Conservation (phyloP, 2,113 vertebrate species). For the Prunella fulvescens region DNA sequence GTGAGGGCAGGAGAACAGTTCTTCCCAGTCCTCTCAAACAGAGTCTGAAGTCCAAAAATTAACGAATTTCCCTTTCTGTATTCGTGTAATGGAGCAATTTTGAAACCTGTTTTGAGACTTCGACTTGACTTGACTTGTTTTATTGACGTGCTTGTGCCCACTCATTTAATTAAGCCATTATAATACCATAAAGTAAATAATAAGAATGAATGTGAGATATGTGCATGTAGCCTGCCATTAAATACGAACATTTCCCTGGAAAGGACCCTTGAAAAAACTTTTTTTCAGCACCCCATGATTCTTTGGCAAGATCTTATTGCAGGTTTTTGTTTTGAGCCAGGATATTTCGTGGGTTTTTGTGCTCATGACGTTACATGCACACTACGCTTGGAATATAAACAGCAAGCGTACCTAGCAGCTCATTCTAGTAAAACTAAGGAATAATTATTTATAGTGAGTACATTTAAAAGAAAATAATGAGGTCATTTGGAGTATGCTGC, state of each 20-base stretch:
- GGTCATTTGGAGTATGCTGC: slow-evolving; percentile 68
- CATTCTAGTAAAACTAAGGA: slow-evolving; percentile 61
- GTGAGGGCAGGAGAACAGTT: neutral
- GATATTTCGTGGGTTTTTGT: neutral
- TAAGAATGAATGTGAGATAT: slow-evolving; percentile 54
- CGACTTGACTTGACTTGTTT: slow-evolving; percentile 64
- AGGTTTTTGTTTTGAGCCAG: slow-evolving; percentile 36
- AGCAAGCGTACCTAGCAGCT: slow-evolving; percentile 56
- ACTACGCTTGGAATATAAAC: slow-evolving; percentile 29
- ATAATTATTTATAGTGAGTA: slow-evolving; percentile 75
- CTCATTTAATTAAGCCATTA: slow-evolving; percentile 66
- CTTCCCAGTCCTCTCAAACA: neutral
- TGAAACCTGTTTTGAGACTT: slow-evolving; percentile 58
- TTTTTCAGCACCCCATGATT: neutral
- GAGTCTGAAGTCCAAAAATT: neutral
- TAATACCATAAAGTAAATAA: slow-evolving; percentile 60
- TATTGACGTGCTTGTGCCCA: slow-evolving; percentile 61
- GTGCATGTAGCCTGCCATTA: slow-evolving; percentile 20
- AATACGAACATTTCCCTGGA: neutral
- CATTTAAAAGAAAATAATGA: slow-evolving; percentile 76
- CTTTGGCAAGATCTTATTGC: neutral
- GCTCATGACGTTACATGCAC: neutral
- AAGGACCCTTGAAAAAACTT: neutral
- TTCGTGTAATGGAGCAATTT: slow-evolving; percentile 47
- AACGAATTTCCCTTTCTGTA: slow-evolving; percentile 28